These are phyloP conservation scores for Bombus pyrosoma DNA, from an alignment of 1,140 invertebrate species.

Conservation along the genomic window DNA sequence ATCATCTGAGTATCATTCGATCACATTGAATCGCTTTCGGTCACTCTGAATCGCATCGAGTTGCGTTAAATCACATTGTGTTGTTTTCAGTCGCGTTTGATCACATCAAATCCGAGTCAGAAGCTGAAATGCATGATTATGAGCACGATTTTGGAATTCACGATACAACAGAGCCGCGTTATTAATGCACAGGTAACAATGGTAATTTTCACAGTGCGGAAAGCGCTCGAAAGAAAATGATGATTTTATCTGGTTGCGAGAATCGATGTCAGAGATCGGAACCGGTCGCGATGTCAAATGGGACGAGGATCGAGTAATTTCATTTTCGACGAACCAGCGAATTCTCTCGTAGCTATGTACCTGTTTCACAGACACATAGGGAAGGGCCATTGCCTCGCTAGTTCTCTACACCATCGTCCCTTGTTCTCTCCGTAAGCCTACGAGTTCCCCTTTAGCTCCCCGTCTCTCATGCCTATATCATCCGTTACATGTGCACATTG, in stretches of 20 bases:
- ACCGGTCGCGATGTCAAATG: constrained; percentile 11
- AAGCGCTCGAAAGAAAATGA: background rate
- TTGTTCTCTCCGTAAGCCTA: background rate
- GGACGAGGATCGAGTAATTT: constrained; percentile 23
- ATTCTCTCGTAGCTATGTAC: background rate
- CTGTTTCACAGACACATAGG: background rate
- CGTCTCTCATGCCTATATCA: background rate
- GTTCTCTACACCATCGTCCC: background rate
- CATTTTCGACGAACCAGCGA: constrained; percentile 28
- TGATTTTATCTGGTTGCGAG: constrained; percentile 5
- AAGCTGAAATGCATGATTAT: no score
- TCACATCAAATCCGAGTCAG: background rate
- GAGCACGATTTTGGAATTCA: background rate
- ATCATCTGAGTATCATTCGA: no score
- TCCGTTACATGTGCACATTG: constrained; percentile 44
- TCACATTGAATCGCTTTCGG: background rate
- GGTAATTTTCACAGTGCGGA: background rate
- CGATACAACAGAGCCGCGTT: background rate
- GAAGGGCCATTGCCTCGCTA: background rate
- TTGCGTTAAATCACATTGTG: background rate
- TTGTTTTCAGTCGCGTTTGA: background rate
- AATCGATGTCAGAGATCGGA: background rate
- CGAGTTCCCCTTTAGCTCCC: background rate
- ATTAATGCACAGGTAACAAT: background rate
- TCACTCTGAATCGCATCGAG: background rate